Percentiles rank a stretch among this genome's conserved stretches.
phyloP scores from a whole-genome alignment of 2,797 vertebrate species.

The Adrianichthys oophorus region DNA sequence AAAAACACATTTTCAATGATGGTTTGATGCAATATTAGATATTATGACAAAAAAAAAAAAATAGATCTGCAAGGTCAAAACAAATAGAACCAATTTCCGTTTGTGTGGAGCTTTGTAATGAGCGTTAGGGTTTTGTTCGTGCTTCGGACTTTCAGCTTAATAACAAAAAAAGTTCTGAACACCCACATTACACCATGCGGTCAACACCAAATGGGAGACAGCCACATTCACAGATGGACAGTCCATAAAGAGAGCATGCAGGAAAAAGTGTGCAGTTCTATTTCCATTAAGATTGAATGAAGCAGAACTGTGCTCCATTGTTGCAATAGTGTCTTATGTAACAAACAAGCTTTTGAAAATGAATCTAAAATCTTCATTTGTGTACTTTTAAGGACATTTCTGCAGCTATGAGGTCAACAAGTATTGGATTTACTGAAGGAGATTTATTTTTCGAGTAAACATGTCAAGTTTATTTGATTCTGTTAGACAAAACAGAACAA shows the following conservation, averaged over 20 bases:
- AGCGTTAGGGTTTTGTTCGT: not conserved
- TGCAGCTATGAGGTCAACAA: too few relatives aligned
- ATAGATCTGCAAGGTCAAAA: too few relatives aligned
- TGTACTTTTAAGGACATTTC: too few relatives aligned
- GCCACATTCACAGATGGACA: constrained; percentile 4
- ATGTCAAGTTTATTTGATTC: too few relatives aligned
- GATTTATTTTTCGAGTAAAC: too few relatives aligned
- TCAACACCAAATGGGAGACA: constrained; percentile 6
- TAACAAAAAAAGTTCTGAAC: constrained; percentile 3
- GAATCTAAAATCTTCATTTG: not conserved
- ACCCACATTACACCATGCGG: not conserved
- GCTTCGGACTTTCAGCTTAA: not conserved
- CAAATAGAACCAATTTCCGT: not conserved
- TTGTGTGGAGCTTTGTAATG: constrained; percentile 3
- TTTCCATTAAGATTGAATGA: constrained; percentile 1
- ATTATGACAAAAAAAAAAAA: too few relatives aligned
- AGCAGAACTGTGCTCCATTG: not conserved
- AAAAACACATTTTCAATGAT: not conserved
- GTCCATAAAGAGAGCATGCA: constrained; percentile 9
- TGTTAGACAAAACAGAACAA: not conserved
- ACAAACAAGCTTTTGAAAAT: not conserved
- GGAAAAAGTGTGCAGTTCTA: constrained; percentile 2
- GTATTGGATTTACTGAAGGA: too few relatives aligned
- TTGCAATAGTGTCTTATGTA: not conserved
- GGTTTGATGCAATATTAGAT: not conserved